Evolutionary conservation across 1,140 invertebrate species (phyloP).

Genomic region (Oryctes rhinoceros): DNA sequence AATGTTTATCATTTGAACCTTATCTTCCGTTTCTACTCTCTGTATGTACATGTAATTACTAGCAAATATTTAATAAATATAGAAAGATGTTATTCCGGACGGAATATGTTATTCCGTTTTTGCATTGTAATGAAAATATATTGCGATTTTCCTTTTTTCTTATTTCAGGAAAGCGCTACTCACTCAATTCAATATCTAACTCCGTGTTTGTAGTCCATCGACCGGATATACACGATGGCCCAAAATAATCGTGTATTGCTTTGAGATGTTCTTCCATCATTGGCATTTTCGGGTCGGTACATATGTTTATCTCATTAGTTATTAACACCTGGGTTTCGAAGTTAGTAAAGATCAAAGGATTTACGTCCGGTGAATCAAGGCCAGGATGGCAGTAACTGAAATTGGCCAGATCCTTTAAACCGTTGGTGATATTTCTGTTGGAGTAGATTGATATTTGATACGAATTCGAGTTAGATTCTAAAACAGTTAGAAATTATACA

Average conservation of each 20-base stretch:
- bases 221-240: constrained; percentile 71
- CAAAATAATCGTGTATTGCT: constrained; percentile 67
- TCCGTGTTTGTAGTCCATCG: constrained; percentile 66
- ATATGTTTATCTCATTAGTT: constrained; percentile 47
- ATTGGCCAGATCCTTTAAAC: constrained; percentile 61
- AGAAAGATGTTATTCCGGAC: no score
- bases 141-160: no score
- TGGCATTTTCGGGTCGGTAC: constrained; percentile 52
- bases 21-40: no score
- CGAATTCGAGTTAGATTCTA: constrained; percentile 56
- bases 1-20: no score
- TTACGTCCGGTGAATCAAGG: constrained; percentile 65
- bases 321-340: constrained; percentile 64
- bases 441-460: constrained; percentile 69
- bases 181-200: constrained; percentile 68
- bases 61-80: no score
- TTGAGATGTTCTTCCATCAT: constrained; percentile 67
- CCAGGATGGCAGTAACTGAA: constrained; percentile 71
- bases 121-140: no score
- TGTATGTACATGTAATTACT: no score
- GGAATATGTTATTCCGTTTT: no score
- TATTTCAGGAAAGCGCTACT: constrained; percentile 54
- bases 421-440: constrained; percentile 56
- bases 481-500: not conserved
- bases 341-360: constrained; percentile 67